Evolutionary conservation across 2,797 vertebrate species (phyloP).

Genomic region (Peromyscus aztecus): DNA sequence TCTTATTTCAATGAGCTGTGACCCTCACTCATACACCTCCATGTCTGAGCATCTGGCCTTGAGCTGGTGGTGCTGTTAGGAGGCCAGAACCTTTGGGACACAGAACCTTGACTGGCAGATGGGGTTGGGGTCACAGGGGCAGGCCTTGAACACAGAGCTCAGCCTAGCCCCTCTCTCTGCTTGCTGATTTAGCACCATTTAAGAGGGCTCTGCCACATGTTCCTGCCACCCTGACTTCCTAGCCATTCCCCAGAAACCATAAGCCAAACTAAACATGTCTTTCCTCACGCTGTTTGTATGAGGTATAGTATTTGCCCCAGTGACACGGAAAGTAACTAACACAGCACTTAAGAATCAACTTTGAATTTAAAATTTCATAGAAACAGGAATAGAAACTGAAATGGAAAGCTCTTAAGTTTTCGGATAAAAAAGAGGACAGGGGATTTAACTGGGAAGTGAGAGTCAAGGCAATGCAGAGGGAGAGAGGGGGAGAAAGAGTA

Average conservation of each 20-base stretch:
- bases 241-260: background rate
- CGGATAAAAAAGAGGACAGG: background rate
- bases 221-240: background rate
- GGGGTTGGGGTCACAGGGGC: background rate
- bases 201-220: background rate
- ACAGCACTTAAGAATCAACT: conserved; percentile 7
- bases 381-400: conserved; percentile 60
- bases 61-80: background rate
- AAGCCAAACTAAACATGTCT: background rate
- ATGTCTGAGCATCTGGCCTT: background rate
- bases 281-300: background rate
- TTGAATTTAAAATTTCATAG: conserved; percentile 43
- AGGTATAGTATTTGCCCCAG: background rate
- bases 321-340: background rate
- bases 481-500: background rate
- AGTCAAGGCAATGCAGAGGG: background rate
- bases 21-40: background rate
- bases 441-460: background rate
- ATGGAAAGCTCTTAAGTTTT: conserved; percentile 16
- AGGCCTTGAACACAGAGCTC: background rate
- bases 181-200: background rate
- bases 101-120: background rate
- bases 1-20: background rate
- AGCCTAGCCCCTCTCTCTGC: background rate
- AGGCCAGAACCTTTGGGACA: background rate